Evolutionary conservation across 1,140 invertebrate genomes (phyloP).

Genomic region (Paraescarpia echinospica): DNA sequence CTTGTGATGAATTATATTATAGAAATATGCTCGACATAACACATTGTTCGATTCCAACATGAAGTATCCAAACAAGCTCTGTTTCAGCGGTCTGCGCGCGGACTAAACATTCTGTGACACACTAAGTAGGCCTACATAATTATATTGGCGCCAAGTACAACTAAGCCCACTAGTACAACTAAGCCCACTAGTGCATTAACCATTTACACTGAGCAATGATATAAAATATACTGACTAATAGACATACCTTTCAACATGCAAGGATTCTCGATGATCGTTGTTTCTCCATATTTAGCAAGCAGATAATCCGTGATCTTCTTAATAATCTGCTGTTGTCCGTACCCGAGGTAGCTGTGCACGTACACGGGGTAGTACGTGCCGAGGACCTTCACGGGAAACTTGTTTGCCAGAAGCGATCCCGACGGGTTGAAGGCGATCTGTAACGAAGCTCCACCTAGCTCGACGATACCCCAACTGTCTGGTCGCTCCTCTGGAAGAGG

Average conservation of each 20-base stretch:
- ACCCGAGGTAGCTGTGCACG: constrained; percentile 61
- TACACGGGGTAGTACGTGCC: constrained; percentile 56
- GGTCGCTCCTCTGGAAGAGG: not conserved
- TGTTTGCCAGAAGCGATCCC: constrained; percentile 46
- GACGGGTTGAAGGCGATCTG: constrained; percentile 61
- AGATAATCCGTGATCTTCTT: constrained; percentile 38
- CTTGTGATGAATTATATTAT: too few species aligned
- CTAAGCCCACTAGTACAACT: too few species aligned
- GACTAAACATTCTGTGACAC: too few species aligned
- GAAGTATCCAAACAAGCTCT: not conserved
- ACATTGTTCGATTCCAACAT: not conserved
- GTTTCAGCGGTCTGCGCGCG: too few species aligned
- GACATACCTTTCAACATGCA: constrained; percentile 46
- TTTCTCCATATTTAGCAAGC: not conserved
- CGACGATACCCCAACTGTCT: constrained; percentile 57
- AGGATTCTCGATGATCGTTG: constrained; percentile 34
- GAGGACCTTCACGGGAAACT: constrained; percentile 51
- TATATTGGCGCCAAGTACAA: too few species aligned
- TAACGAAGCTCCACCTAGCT: constrained; percentile 65
- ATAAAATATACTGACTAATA: not conserved
- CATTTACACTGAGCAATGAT: not conserved
- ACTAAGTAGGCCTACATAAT: too few species aligned
- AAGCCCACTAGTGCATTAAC: too few species aligned
- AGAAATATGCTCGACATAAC: too few species aligned
- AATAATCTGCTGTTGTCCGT: constrained; percentile 52